phyloP scores from a whole-genome alignment of 2,797 vertebrate species.

The Pseudotriccus pelzelni region DNA sequence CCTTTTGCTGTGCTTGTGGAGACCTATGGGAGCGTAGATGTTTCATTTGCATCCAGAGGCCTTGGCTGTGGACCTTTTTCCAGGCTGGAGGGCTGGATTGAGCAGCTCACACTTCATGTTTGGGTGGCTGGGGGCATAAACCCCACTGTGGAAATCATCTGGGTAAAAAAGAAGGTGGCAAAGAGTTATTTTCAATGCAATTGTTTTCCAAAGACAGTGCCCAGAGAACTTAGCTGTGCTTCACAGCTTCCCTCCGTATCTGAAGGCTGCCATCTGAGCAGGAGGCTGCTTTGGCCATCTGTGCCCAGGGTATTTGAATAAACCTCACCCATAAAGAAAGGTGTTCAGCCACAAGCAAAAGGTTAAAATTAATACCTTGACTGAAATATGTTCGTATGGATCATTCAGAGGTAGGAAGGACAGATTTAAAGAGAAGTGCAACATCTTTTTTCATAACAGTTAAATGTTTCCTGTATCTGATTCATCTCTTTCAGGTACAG shows the following conservation, averaged over 20 bases:
- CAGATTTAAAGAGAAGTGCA: not conserved
- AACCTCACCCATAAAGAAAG: not conserved
- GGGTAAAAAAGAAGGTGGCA: not conserved
- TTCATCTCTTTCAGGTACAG: not conserved
- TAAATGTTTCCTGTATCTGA: not conserved
- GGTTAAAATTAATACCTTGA: not conserved
- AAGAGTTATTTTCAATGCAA: not conserved
- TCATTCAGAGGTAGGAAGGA: not conserved
- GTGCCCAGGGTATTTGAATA: not conserved
- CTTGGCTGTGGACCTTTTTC: not conserved
- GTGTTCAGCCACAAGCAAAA: not conserved
- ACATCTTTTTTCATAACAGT: not conserved
- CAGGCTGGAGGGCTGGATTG: rapidly evolving
- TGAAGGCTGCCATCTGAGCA: not conserved
- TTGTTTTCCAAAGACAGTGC: not conserved
- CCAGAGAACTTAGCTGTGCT: not conserved
- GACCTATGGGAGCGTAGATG: rapidly evolving
- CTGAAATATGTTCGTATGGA: not conserved
- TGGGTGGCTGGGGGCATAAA: not conserved
- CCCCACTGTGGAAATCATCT: not conserved
- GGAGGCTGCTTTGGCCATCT: not conserved
- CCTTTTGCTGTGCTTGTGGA: rapidly evolving
- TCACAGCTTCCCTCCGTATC: not conserved
- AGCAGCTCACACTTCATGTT: rapidly evolving
- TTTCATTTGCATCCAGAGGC: not conserved